Evolutionary conservation across 2,113 vertebrate genomes (phyloP), one percentile per base, ranked within the genome.

Genomic region (Thermophis baileyi): DNA sequence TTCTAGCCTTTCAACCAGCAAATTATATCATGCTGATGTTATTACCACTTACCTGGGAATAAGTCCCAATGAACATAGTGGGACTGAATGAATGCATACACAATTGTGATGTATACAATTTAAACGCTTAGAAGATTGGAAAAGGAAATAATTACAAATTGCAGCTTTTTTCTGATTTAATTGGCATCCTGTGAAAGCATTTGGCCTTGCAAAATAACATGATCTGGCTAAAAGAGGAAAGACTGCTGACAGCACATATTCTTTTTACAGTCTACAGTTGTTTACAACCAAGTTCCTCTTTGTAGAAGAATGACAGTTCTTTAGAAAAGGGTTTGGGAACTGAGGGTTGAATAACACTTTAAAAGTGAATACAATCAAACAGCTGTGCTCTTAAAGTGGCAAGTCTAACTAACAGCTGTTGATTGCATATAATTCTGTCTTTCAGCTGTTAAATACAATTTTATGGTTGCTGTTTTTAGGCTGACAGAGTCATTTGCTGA

Each of bases 401-500:
- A 63, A n/a, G 51, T 91, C 55, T 74, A 53, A 25, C 69, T 44
- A 74, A 27, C 69, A 90, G 55, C 50, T 57, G 91, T 86, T 74
- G 51, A 89, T 89, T 91, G 51, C 44, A 87, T 87, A 40, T 89
- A 60, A 89, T 89, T 92, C 88, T 57, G 53, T 89, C 69, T 91
- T 49, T 74, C 85, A 93, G 89, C 92, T 88, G 92, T 69, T 93
- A 90, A 93, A 47, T 51, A 88, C 86, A 16, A 89, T 89, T 81
- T 89, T 86, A 87, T 46, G 40, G 88, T 40, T 91, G 6, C 53
- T 60, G 86, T 91, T 85, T 74, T 89, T 90, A 69, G 50, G 27
- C 74, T 63, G 54, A 93, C 35, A 90, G 35, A 46, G 53, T 16
- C 35, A 94, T 90, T 89, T 60, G 81, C 63, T 49, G 16, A 74